Conservation (phyloP, 2,113 vertebrate species). For the Proteles cristata region DNA sequence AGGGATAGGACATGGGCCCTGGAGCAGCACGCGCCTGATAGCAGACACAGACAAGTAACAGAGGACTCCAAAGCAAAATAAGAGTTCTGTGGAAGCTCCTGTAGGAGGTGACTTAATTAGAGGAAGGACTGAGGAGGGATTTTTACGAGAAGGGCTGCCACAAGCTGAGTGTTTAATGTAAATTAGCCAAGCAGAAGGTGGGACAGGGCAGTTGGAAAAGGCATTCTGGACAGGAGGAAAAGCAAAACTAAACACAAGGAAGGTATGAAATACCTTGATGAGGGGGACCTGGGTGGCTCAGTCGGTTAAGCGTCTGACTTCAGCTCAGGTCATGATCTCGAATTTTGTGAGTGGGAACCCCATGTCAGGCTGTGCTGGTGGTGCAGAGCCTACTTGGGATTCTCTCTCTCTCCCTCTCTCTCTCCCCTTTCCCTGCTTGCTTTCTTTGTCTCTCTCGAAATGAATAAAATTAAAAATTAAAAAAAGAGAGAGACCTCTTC, state of each 20-base stretch:
- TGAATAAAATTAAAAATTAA: neutral
- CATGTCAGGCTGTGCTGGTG: accelerated
- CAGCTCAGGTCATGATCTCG: neutral
- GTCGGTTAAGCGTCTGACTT: neutral
- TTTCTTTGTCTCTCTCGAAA: neutral
- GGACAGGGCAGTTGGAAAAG: neutral
- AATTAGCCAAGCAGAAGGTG: neutral
- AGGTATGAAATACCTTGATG: neutral
- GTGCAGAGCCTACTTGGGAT: neutral
- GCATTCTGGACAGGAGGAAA: neutral
- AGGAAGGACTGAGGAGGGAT: neutral
- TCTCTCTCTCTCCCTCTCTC: neutral
- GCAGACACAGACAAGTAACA: neutral
- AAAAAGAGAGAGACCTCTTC: too few species aligned
- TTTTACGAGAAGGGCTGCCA: neutral
- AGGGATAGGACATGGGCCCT: neutral
- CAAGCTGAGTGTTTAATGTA: neutral
- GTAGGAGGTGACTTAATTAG: neutral
- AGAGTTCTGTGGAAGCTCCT: neutral
- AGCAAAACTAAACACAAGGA: neutral
- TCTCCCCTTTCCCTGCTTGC: neutral
- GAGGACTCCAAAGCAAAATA: neutral
- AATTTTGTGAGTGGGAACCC: neutral
- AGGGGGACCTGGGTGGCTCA: neutral
- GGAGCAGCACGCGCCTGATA: neutral